Evolutionary conservation across 2,113 vertebrate genomes (phyloP).

Genomic region (Phrynosoma blainvillii): DNA sequence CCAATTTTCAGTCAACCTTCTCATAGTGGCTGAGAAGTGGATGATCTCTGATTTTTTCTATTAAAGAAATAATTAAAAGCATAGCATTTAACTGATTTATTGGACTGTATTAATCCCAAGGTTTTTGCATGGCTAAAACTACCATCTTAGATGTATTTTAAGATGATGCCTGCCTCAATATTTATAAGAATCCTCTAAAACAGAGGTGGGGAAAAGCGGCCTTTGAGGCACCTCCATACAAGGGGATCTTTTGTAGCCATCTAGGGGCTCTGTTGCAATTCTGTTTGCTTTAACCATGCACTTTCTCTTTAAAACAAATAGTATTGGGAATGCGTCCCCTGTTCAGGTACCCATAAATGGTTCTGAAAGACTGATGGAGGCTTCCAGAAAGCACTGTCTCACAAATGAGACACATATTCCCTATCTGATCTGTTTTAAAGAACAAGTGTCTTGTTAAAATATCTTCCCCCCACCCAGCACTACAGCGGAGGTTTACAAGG

Average conservation of each 20-base stretch:
- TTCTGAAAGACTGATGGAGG: no score
- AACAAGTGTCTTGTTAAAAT: no score
- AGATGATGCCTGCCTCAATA: neutral
- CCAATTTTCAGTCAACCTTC: constrained; percentile 23
- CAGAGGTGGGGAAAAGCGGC: neutral
- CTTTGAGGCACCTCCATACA: neutral
- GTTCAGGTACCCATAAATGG: neutral
- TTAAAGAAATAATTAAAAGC: neutral
- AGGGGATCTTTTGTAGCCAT: neutral
- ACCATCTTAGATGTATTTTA: neutral
- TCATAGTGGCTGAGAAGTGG: neutral
- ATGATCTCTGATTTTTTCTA: neutral
- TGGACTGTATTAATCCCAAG: neutral
- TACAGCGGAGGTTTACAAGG: no score
- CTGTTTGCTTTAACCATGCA: neutral
- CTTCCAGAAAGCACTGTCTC: no score
- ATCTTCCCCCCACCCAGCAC: no score
- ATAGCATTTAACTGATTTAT: neutral
- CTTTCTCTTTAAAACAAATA: neutral
- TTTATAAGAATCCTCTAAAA: neutral
- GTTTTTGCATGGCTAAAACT: neutral
- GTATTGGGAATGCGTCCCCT: neutral
- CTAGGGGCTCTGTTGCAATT: neutral
- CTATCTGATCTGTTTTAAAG: no score
- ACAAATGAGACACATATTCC: no score